Base-by-base conservation (phyloP, 37 sponge, comb jelly and placozoan species). In the Cladorhizidae sp. region DNA sequence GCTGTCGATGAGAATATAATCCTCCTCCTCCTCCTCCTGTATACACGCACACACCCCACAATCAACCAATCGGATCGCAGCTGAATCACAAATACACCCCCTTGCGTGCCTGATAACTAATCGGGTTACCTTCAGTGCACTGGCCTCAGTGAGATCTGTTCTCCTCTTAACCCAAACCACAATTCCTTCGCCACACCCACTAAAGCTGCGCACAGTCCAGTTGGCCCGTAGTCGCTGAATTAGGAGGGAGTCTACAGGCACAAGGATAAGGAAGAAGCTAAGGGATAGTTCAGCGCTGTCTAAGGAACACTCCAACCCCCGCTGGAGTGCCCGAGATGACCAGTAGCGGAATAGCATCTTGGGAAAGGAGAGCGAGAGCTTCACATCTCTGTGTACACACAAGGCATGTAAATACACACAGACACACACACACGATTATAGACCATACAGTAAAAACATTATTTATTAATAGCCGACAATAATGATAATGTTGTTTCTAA, bases 261-360 rank as follows among this genome's bases (percentile, higher is more conserved):
- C 55, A 50, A 93, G 74, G 23, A 31, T 64, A 0, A 90, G 87
- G 40, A 15, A 22, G 51, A 84, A 90, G 56, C 56, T 35, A 25
- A 89, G 37, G 26, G 72, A 39, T n/a, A 83, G 39, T 20, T 18
- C 18, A 3, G 64, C 91, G 35, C 37, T 36, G 8, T 83, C 41
- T 32, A 93, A 8, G 50, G 38, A 38, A 22, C 85, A 80, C 69
- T 81, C 62, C 55, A 92, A 70, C 29, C 95, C 95, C 33, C 74
- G 75, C 64, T 92, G 86, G 62, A 79, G 80, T 57, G 73, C 70
- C 37, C 64, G 70, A 0, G 95, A 95, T 40, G 93, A 81, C 93
- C 95, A 92, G 76, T 92, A 92, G 25, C 64, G 40, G 14, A 92
- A 41, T 14, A 67, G 23, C 25, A 63, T 74, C 40, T 69, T 57